These are phyloP conservation scores for Taenioides sp. DNA, from an alignment of 2,797 vertebrate genomes.

Conservation along the genomic window DNA sequence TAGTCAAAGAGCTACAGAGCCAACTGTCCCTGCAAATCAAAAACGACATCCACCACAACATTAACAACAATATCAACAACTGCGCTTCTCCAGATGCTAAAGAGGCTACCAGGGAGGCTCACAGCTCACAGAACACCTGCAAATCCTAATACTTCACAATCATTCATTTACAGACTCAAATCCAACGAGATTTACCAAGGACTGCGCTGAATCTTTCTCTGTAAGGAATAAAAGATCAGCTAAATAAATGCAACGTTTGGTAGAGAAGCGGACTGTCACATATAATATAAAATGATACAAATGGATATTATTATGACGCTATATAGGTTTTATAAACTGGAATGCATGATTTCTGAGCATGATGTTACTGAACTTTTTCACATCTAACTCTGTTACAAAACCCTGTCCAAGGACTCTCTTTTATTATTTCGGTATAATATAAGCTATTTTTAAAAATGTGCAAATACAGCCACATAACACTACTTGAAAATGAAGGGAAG, in stretches of 20 bases:
- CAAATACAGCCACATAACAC: conserved; percentile 74
- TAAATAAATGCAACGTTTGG: conserved; percentile 49
- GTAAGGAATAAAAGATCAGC: conserved; percentile 41
- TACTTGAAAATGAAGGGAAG: conserved; percentile 83
- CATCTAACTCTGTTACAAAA: conserved; percentile 57
- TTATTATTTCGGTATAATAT: conserved; percentile 69
- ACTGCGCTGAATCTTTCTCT: conserved; percentile 57
- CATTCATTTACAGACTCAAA: conserved; percentile 44
- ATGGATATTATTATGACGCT: conserved; percentile 60
- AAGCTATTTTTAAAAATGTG: conserved; percentile 79
- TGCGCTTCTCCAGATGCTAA: conserved; percentile 40
- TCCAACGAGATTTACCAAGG: conserved; percentile 42
- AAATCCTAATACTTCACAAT: conserved; percentile 64
- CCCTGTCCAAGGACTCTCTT: conserved; percentile 60
- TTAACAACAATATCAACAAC: conserved; percentile 31
- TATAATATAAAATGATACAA: conserved; percentile 60
- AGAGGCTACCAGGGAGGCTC: conserved; percentile 51
- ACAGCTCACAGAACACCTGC: conserved; percentile 55
- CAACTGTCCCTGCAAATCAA: conserved; percentile 85
- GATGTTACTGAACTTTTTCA: conserved; percentile 53
- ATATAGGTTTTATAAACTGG: conserved; percentile 68
- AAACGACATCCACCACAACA: conserved; percentile 45
- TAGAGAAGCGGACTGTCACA: conserved; percentile 52
- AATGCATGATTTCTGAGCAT: conserved; percentile 69
- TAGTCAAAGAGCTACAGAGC: conserved; percentile 91